phyloP scores from a whole-genome alignment of 2,113 vertebrate species.

The Zapus hudsonius region DNA sequence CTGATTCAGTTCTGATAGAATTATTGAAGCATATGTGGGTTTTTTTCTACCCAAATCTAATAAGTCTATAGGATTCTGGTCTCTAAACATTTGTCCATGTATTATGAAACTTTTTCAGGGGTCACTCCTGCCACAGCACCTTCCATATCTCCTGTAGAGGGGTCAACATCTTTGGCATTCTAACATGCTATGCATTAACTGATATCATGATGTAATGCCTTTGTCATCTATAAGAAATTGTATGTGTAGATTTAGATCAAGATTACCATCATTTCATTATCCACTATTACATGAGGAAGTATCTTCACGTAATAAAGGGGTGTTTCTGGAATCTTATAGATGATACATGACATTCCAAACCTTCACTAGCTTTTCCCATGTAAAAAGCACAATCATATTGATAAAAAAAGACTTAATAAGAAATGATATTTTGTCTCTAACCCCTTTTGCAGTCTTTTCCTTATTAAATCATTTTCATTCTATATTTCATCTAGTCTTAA shows the following conservation, averaged over 20 bases:
- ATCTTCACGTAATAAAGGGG: background rate
- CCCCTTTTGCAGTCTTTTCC: background rate
- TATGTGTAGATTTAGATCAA: background rate
- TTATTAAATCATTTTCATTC: constrained; percentile 62
- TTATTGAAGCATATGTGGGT: background rate
- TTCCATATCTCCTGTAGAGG: background rate
- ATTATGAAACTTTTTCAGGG: background rate
- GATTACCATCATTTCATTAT: background rate
- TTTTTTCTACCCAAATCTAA: background rate
- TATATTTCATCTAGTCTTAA: constrained; percentile 50
- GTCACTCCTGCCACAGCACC: fast-evolving
- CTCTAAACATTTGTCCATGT: background rate
- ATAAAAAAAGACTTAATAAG: background rate
- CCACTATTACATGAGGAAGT: constrained; percentile 1
- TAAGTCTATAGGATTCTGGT: background rate
- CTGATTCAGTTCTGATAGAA: background rate
- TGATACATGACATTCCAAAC: background rate
- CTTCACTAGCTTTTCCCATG: background rate
- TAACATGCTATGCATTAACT: background rate
- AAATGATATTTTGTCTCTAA: constrained; percentile 12
- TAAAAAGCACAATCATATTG: background rate
- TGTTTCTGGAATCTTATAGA: background rate
- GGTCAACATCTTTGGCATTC: fast-evolving
- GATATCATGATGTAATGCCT: background rate
- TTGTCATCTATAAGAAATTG: background rate